Evolutionary conservation across 2,113 vertebrate genomes (phyloP), one percentile per base, ranked within the genome.

Genomic region (Macaca mulatta): DNA sequence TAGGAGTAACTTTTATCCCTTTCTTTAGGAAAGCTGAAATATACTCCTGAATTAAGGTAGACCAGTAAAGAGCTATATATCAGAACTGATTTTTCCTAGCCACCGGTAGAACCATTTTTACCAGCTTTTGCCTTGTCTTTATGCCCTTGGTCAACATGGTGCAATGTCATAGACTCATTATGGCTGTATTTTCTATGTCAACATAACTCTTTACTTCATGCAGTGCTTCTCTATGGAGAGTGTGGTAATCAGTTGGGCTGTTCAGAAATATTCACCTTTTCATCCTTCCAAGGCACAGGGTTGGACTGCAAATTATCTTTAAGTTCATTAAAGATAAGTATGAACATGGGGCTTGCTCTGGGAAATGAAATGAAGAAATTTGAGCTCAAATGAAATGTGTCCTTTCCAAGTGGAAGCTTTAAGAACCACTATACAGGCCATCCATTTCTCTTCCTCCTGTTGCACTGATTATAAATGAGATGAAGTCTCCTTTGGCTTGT

Each of bases 11-110:
- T 88, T 61, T 95, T 88, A n/a, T 45, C 17, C 92, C 55, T 92
- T 95, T 40, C n/a, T 74, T 74, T 92, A 64, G 75, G 74, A 43
- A 92, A 92, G 64, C 35, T 93, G 59, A 96, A 61, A 90, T 17
- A 80, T 48, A 72, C 61, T 90, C 43, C 84, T 89, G 23, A 88
- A 59, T 70, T 84, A 43, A 93, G 11, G 30, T 89, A 90, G 50
- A 55, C 22, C 8, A 84, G 32, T n/a, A 79, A 90, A 85, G 43
- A 52, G 35, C 9, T 61, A 61, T 38, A 6, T 85, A 90, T 80
- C 35, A 80, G 64, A 72, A 72, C 1, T 85, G 43, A 90, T 64
- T 86, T 85, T 93, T 90, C 50, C 45, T 50, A 40, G 50, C 32
- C 13, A 89, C 27, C 0, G 75, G n/a, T 48, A 67, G 67, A 38